A percentile compares a stretch with the other conserved stretches of the same genome.
Evolutionary conservation across 2,888 invertebrate genomes (phyloP).

Genomic region (Galeopsomyia nigrocyanea): DNA sequence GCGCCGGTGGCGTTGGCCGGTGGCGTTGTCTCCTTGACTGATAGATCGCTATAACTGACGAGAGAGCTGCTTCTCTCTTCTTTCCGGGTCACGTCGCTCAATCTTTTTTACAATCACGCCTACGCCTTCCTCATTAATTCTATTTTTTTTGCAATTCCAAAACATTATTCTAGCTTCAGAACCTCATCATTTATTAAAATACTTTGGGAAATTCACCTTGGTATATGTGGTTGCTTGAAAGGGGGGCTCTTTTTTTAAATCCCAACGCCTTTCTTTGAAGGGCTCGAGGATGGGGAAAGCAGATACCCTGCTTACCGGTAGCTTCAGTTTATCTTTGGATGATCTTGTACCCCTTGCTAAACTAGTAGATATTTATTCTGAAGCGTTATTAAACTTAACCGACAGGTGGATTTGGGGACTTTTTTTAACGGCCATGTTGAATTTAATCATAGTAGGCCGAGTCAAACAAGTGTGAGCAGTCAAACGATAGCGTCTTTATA

Average conservation of each 20-base stretch:
- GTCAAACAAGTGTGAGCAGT: constrained; percentile 38
- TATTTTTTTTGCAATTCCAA: neutral
- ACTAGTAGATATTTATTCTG: neutral
- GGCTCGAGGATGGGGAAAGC: neutral
- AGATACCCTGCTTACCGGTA: neutral
- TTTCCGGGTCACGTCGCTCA: constrained; percentile 36
- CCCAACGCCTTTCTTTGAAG: no score
- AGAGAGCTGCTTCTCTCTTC: constrained; percentile 1
- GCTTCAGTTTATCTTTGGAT: neutral
- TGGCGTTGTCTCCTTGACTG: constrained; percentile 47
- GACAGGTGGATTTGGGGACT: constrained; percentile 6
- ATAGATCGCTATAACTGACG: neutral
- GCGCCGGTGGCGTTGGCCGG: constrained; percentile 46
- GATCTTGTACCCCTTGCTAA: neutral
- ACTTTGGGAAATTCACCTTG: no score
- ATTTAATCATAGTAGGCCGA: constrained; percentile 8
- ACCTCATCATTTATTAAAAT: no score
- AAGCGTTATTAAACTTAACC: neutral
- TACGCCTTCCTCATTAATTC: neutral
- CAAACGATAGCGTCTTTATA: constrained; percentile 26
- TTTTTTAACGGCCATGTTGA: constrained; percentile 25
- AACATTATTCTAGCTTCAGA: no score
- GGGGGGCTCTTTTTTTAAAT: no score
- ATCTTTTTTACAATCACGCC: neutral
- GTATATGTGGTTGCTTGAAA: no score